A percentile compares a stretch with the other conserved stretches of the same genome.
Conservation (phyloP, 2,797 vertebrate genomes). For the Siniperca scherzeri region DNA sequence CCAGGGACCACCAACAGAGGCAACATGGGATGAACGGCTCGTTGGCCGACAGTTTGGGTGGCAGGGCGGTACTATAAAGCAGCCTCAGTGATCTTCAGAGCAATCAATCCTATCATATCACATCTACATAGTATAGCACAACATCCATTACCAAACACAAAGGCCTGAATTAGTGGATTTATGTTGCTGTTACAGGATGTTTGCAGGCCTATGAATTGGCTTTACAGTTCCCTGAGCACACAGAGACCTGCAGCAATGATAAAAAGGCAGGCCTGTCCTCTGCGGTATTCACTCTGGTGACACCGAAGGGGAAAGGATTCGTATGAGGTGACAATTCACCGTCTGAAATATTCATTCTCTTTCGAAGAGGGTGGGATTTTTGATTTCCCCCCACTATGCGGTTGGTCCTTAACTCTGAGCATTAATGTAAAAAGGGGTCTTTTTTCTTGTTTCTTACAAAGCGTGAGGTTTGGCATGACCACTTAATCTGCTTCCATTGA, state of each 20-base stretch:
- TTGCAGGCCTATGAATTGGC: conserved; percentile 73
- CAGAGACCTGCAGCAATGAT: conserved; percentile 73
- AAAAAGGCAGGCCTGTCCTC: conserved; percentile 37
- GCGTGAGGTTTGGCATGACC: conserved; percentile 83
- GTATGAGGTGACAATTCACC: conserved; percentile 77
- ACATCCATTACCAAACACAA: conserved; percentile 80
- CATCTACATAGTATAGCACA: conserved; percentile 75
- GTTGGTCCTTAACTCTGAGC: conserved; percentile 80
- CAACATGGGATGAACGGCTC: conserved; percentile 79
- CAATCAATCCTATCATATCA: conserved; percentile 84
- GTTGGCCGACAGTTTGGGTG: conserved; percentile 85
- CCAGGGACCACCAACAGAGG: conserved; percentile 88
- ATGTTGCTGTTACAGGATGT: conserved; percentile 79
- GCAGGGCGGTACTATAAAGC: conserved; percentile 83
- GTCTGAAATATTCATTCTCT: conserved; percentile 76
- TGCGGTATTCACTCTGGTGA: conserved; percentile 45
- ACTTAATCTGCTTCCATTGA: conserved; percentile 78
- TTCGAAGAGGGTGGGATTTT: conserved; percentile 70
- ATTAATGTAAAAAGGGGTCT: conserved; percentile 77
- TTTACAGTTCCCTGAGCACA: conserved; percentile 64
- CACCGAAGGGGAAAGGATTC: conserved; percentile 40
- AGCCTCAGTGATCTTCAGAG: conserved; percentile 74
- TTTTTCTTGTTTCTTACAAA: conserved; percentile 83
- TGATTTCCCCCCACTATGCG: conserved; percentile 71
- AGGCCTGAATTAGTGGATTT: conserved; percentile 81